Percentiles rank a stretch among this genome's conserved stretches.
These are phyloP conservation scores for Austrofundulus limnaeus DNA, from an alignment of 2,113 vertebrate species.

Conservation along the genomic window DNA sequence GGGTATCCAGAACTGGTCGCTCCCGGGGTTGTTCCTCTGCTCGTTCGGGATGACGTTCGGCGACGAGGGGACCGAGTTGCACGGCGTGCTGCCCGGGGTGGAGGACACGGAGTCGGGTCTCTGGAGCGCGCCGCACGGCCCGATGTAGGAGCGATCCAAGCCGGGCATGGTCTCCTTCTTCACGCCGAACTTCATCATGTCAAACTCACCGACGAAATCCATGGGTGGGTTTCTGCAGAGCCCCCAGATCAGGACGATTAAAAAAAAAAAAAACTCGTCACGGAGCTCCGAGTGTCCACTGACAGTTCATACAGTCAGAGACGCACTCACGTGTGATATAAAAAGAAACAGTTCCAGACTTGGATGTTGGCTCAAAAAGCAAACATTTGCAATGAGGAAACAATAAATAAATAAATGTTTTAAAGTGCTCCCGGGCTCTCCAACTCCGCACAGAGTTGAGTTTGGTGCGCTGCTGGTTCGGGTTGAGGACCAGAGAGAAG, in stretches of 20 bases:
- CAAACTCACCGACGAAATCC: constrained; percentile 96
- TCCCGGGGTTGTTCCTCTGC: constrained; percentile 89
- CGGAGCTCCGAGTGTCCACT: constrained; percentile 40
- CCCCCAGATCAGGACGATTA: constrained; percentile 82
- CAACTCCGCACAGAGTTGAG: constrained; percentile 10
- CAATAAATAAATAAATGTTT: neutral
- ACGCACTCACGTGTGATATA: constrained; percentile 8
- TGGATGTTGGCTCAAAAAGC: constrained; percentile 18
- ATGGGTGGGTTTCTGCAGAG: constrained; percentile 83
- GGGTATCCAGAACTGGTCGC: constrained; percentile 95
- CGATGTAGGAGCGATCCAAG: constrained; percentile 88
- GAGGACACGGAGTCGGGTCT: constrained; percentile 95
- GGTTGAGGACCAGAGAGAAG: constrained; percentile 14
- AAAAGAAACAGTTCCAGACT: constrained; percentile 50
- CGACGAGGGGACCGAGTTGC: constrained; percentile 95
- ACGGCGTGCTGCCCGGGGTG: constrained; percentile 95
- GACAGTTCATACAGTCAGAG: constrained; percentile 58
- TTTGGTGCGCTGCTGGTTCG: constrained; percentile 18
- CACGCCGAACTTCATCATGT: constrained; percentile 93
- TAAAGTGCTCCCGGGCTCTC: constrained; percentile 14
- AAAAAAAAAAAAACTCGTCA: constrained; percentile 10
- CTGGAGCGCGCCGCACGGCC: constrained; percentile 91
- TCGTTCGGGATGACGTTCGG: constrained; percentile 92
- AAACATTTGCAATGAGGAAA: neutral
- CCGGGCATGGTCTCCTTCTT: constrained; percentile 93